Evolutionary conservation across 2,113 vertebrate species (phyloP).

Genomic region (Vimba vimba): DNA sequence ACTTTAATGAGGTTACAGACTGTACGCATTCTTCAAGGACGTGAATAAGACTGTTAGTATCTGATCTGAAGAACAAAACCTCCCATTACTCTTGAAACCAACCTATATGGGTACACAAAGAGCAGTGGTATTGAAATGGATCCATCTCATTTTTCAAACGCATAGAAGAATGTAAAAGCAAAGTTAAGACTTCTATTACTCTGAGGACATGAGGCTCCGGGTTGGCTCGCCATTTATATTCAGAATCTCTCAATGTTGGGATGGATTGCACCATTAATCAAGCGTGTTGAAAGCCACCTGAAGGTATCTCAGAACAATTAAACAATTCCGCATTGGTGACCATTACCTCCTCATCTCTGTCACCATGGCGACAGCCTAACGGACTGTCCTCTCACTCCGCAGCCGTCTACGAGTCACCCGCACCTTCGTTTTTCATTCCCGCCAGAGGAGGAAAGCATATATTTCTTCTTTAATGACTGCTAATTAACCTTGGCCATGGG

Average conservation of each 20-base stretch:
- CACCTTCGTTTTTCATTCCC: slow-evolving; percentile 47
- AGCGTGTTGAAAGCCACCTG: slow-evolving; percentile 49
- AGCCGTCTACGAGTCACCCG: slow-evolving; percentile 28
- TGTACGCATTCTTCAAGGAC: neutral
- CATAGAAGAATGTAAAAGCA: neutral
- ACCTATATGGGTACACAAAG: neutral
- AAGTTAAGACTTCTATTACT: neutral
- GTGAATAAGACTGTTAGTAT: slow-evolving; percentile 26
- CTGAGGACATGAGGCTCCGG: neutral
- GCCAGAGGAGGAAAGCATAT: slow-evolving; percentile 36
- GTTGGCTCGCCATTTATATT: slow-evolving; percentile 34
- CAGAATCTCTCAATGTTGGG: neutral
- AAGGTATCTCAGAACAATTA: slow-evolving; percentile 52
- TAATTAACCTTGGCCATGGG: slow-evolving; percentile 65
- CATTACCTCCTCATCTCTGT: slow-evolving; percentile 34
- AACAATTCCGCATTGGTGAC: slow-evolving; percentile 24
- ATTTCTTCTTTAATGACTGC: slow-evolving; percentile 63
- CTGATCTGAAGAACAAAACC: slow-evolving; percentile 5
- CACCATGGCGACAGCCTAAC: slow-evolving; percentile 40
- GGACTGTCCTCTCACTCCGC: slow-evolving; percentile 30
- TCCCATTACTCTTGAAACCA: slow-evolving; percentile 4
- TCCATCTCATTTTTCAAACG: slow-evolving; percentile 16
- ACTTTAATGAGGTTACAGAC: slow-evolving; percentile 1
- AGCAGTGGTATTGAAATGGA: neutral
- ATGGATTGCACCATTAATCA: slow-evolving; percentile 52